These are phyloP conservation scores for Mallateleia sp. DNA, from an alignment of 2,888 invertebrate species.

Conservation along the genomic window DNA sequence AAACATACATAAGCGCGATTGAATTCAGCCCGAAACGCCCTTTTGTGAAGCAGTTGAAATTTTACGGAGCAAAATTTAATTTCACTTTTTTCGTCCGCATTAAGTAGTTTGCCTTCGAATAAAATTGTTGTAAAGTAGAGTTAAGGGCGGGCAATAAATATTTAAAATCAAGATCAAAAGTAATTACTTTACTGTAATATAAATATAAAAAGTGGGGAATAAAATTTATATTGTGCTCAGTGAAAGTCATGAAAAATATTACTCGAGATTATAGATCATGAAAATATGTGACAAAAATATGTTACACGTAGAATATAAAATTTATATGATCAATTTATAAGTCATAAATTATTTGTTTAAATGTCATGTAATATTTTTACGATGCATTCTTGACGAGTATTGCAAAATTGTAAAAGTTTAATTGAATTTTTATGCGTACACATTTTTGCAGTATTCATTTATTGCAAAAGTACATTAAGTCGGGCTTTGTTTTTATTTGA, in stretches of 20 bases:
- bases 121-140: background rate
- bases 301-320: background rate
- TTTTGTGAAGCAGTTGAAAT: background rate
- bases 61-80: background rate
- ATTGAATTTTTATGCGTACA: too few relatives aligned
- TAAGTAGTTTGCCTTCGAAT: background rate
- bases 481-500: too few relatives aligned
- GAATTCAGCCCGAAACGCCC: too few relatives aligned
- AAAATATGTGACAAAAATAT: slow-evolving; percentile 22
- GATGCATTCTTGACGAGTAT: background rate
- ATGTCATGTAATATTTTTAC: slow-evolving; percentile 9
- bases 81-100: background rate
- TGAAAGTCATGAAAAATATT: slow-evolving; percentile 17
- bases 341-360: slow-evolving; percentile 30
- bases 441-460: too few relatives aligned
- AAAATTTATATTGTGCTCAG: background rate
- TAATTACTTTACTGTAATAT: background rate
- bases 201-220: background rate
- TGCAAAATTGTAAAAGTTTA: too few relatives aligned
- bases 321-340: slow-evolving; percentile 29
- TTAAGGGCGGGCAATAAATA: background rate
- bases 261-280: slow-evolving; percentile 14
- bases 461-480: too few relatives aligned
- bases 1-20: too few relatives aligned
- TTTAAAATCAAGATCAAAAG: background rate